A percentile compares a stretch with the other conserved stretches of the same genome.
Conservation (phyloP, 2,797 vertebrate species). For the Phylloscopus collybita region DNA sequence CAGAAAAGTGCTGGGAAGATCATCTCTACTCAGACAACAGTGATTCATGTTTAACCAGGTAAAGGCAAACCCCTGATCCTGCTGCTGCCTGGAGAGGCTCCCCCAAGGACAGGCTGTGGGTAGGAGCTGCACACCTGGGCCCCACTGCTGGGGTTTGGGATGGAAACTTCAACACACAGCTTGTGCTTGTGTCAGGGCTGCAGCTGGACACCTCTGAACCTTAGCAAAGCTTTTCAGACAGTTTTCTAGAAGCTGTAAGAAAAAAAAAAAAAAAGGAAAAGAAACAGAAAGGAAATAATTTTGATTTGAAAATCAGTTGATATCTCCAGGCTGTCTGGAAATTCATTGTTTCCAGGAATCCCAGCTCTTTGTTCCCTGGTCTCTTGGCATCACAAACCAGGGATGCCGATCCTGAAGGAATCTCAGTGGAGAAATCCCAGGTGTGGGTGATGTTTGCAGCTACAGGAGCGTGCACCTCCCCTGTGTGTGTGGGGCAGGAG, state of each 20-base stretch:
- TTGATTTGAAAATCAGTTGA: not conserved
- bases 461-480: not conserved
- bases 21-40: conserved; percentile 3
- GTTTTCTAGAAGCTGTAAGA: not conserved
- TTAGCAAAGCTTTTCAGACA: not conserved
- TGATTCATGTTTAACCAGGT: not conserved
- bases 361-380: not conserved
- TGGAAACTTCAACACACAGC: not conserved
- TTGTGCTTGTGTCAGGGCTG: not conserved
- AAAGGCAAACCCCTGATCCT: not conserved
- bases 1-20: conserved; percentile 35
- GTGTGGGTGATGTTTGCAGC: not conserved
- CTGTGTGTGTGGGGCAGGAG: not conserved
- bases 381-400: not conserved
- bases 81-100: not conserved
- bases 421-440: not conserved
- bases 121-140: not conserved
- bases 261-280: not conserved
- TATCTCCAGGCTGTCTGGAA: not conserved
- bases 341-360: not conserved
- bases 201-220: not conserved
- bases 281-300: not conserved
- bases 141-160: not conserved
- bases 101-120: not conserved
- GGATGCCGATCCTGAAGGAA: not conserved